Evolutionary conservation across 2,797 vertebrate species (phyloP), one percentile per base, ranked within the genome.

Genomic region (Orientallactaga sibirica): DNA sequence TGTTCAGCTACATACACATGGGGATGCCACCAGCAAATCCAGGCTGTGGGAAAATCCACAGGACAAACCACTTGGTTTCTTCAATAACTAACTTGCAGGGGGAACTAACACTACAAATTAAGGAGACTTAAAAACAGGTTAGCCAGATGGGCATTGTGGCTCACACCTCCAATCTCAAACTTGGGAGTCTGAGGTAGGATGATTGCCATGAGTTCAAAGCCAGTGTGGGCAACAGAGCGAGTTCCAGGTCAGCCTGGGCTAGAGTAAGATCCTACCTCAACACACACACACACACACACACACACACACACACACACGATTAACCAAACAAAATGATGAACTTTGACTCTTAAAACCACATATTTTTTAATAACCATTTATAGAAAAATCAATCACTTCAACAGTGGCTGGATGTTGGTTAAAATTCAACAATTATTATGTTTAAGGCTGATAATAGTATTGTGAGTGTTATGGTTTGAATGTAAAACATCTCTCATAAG

Each of bases 1-100:
- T 9, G 0, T 22, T 41, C 37, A 75, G 14, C 41, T 14, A 1
- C 29, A n/a, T 29, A 22, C 0, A n/a, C 52, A 2, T 19, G 15
- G 1, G 1, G 43, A 25, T 27, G 52, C 8, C 9, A 61, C 75
- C 37, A 76, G 62, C 24, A 92, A 85, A 61, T 20, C n/a, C 55
- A 80, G 68, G 52, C 52, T 58, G 7, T 37, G 25, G 20, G n/a
- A 75, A 85, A 52, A 18, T 5, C 37, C 5, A 33, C 16, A 43
- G 9, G 86, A 74, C 66, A 73, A 74, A 62, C 14, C 12, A 55
- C 33, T 11, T 48, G 37, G 7, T 74, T 74, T 82, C 48, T 55
- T 74, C 29, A 83, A 7, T 41, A 80, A 90, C 20, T 61, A 62
- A 67, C 11, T 24, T 48, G 14, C 5, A 20, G 33, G 61, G 3